These are phyloP conservation scores for Druon quercuslanigerum DNA, from an alignment of 1,140 invertebrate genomes.

Conservation along the genomic window DNA sequence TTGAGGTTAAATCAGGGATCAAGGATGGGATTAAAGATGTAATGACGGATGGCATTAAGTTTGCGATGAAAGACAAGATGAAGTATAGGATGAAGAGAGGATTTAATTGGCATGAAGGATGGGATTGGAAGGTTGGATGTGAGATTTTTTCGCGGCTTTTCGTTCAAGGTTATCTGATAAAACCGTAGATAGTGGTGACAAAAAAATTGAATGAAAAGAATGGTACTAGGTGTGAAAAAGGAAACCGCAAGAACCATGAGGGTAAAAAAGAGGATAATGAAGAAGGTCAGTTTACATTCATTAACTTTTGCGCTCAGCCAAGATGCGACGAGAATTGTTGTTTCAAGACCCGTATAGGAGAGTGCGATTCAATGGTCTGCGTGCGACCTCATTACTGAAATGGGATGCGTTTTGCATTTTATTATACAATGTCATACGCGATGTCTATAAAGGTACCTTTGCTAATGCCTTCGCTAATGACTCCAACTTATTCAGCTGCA, in stretches of 20 bases:
- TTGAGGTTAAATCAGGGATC: no score
- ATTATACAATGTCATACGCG: conserved; percentile 58
- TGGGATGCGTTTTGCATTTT: conserved; percentile 71
- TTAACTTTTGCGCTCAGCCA: conserved; percentile 67
- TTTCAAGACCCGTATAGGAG: conserved; percentile 36
- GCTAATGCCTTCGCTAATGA: conserved; percentile 61
- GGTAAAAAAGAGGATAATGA: conserved; percentile 49
- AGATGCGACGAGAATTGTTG: conserved; percentile 35
- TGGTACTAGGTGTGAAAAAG: conserved; percentile 36
- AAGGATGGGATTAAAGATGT: no score
- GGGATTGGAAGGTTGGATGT: no score
- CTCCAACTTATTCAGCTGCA: conserved; percentile 67
- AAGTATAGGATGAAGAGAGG: no score
- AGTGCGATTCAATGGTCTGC: conserved; percentile 69
- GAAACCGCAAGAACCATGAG: conserved; percentile 37
- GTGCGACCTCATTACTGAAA: conserved; percentile 74
- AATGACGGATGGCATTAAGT: no score
- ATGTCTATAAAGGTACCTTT: conserved; percentile 47
- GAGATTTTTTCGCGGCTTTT: no score
- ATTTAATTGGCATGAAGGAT: no score
- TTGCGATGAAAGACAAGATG: no score
- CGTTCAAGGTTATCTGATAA: no score
- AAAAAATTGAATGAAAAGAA: conserved; percentile 27
- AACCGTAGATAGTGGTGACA: neutral
- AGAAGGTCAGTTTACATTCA: conserved; percentile 70